Conservation (phyloP, 2,888 invertebrate species). For the Isotomurus palustris region DNA sequence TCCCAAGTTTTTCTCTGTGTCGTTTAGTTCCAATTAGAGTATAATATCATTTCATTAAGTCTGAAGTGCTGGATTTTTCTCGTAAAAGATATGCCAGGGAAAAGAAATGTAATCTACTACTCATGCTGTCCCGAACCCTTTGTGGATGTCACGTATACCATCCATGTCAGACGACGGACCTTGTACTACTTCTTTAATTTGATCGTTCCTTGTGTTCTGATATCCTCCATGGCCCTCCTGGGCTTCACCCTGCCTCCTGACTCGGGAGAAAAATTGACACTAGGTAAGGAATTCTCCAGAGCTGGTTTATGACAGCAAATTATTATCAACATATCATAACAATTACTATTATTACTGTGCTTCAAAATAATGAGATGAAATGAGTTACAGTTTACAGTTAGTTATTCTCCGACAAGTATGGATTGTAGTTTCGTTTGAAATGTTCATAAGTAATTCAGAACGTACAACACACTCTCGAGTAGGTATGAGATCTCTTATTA, state of each 20-base stretch:
- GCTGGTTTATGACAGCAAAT: too few species aligned
- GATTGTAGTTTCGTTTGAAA: too few species aligned
- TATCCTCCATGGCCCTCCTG: conserved; percentile 96
- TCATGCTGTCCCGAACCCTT: conserved; percentile 52
- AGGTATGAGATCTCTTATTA: too few species aligned
- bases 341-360: too few species aligned
- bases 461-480: too few species aligned
- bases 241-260: conserved; percentile 98
- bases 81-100: conserved; percentile 79
- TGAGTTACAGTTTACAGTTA: too few species aligned
- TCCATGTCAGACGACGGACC: conserved; percentile 91
- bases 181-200: conserved; percentile 99
- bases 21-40: neutral
- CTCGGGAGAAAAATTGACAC: conserved; percentile 90
- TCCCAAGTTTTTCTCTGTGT: neutral
- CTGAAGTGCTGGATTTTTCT: conserved; percentile 5
- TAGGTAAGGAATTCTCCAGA: conserved; percentile 74
- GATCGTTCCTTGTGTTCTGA: conserved; percentile 97
- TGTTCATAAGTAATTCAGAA: too few species aligned
- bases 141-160: conserved; percentile 93
- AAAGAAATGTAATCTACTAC: conserved; percentile 83
- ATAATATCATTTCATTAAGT: too few species aligned
- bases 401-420: too few species aligned
- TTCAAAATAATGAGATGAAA: too few species aligned
- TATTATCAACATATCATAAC: too few species aligned